Base-by-base conservation (phyloP, 2,797 vertebrate genomes). In the Rhincodon typus region DNA sequence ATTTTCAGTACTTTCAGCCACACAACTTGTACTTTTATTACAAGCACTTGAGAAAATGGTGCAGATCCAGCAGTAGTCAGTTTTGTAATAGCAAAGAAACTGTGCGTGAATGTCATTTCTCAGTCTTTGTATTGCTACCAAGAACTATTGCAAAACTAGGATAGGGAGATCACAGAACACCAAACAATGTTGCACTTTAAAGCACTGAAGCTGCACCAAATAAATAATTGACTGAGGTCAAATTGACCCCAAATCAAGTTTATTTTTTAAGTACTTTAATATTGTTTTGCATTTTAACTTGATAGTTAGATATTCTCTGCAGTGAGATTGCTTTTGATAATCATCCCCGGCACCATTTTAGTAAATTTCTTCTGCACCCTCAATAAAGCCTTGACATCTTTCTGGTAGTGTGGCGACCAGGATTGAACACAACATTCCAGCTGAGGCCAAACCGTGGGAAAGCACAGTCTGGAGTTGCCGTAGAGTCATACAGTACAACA, bases 291-390 rank as follows among this genome's bases (percentile, higher is more conserved):
- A 10, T 90, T 34, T 27, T 15, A 62, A 66, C 30, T n/a, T 57
- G 57, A 91, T n/a, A 30, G 30, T n/a, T n/a, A 4, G n/a, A 25
- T 3, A 4, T 7, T 62, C 53, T 91, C 34, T 91, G 53, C 30
- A 66, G n/a, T 90, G 87, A 90, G 53, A 90, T 5, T 90, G 13
- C 27, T 13, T 88, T 88, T 90, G 88, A 66, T 91, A 91, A 91
- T 66, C 87, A 82, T 82, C 77, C 27, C 74, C 38, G 77, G 77
- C 13, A 79, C 12, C 77, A 38, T 38, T 21, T 17, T 5, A 42
- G 0, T 82, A 82, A 82, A 82, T 82, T 13, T 38, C n/a, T 38
- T 38, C n/a, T 82, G 77, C n/a, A 38, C 34, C 15, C n/a, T 82
- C n/a, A 38, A 15, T 42, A 38, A 38, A 38, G 15, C 77, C 77